phyloP scores from a whole-genome alignment of 2,888 invertebrate genomes.

The Bedellia somnulentella region DNA sequence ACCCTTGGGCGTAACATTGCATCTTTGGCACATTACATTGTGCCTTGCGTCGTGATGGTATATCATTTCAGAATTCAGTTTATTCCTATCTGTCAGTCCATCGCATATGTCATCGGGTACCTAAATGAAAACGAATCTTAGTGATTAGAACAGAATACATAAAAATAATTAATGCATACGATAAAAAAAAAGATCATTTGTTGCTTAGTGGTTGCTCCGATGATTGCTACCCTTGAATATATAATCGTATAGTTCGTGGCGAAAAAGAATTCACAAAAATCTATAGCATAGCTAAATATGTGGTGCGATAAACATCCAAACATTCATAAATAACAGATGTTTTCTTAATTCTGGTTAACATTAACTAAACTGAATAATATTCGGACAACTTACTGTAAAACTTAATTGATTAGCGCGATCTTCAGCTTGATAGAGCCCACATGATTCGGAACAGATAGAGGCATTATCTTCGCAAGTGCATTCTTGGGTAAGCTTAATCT shows the following conservation, averaged over 20 bases:
- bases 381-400: conserved; percentile 23
- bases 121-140: conserved; percentile 15
- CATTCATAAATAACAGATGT: too few relatives aligned
- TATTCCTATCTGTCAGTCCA: conserved; percentile 29
- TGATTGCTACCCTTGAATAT: neutral
- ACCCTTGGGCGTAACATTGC: conserved; percentile 49
- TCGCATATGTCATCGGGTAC: conserved; percentile 49
- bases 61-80: conserved; percentile 33
- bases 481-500: conserved; percentile 32
- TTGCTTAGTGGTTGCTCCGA: neutral
- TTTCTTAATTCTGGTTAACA: too few relatives aligned
- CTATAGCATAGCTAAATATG: neutral
- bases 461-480: conserved; percentile 46
- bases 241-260: neutral
- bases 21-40: conserved; percentile 27
- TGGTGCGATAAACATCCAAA: too few relatives aligned
- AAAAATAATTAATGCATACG: neutral
- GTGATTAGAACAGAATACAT: neutral
- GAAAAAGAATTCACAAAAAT: neutral
- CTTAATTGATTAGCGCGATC: conserved; percentile 24
- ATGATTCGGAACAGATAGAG: conserved; percentile 36
- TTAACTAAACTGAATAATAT: too few relatives aligned
- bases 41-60: conserved; percentile 31
- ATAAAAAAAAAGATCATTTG: neutral
- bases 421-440: conserved; percentile 18